Evolutionary conservation across 1,140 invertebrate species (phyloP).

Genomic region (Drosophila nikananu): DNA sequence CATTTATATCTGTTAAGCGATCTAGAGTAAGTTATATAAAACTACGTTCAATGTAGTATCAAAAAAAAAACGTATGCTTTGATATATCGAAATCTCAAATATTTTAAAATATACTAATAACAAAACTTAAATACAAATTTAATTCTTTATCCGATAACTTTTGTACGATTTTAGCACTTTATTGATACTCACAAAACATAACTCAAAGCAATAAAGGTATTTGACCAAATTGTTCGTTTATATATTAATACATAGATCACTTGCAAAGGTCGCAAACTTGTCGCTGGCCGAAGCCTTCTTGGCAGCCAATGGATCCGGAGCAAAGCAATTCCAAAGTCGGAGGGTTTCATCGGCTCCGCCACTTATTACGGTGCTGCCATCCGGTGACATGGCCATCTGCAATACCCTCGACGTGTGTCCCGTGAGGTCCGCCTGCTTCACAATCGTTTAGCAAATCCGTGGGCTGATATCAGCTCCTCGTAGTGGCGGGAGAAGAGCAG

Average conservation of each 20-base stretch:
- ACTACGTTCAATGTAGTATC: background rate
- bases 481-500: slow-evolving; percentile 97
- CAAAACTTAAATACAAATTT: no score
- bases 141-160: no score
- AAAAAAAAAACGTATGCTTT: background rate
- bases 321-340: slow-evolving; percentile 97
- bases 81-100: background rate
- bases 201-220: no score
- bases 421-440: slow-evolving; percentile 92
- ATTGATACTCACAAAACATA: no score
- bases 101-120: background rate
- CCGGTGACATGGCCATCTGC: slow-evolving; percentile 96
- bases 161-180: no score
- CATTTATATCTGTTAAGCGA: no score
- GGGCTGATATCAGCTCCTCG: slow-evolving; percentile 97
- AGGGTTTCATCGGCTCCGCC: slow-evolving; percentile 98
- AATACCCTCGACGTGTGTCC: slow-evolving; percentile 96
- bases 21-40: no score
- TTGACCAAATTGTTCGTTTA: background rate
- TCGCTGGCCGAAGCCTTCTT: slow-evolving; percentile 89
- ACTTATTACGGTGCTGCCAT: slow-evolving; percentile 96
- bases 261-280: slow-evolving; percentile 20
- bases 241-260: background rate
- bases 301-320: slow-evolving; percentile 89
- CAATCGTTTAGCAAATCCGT: slow-evolving; percentile 95